Conservation (phyloP, 2,888 invertebrate genomes). For the Frankliniella fusca region DNA sequence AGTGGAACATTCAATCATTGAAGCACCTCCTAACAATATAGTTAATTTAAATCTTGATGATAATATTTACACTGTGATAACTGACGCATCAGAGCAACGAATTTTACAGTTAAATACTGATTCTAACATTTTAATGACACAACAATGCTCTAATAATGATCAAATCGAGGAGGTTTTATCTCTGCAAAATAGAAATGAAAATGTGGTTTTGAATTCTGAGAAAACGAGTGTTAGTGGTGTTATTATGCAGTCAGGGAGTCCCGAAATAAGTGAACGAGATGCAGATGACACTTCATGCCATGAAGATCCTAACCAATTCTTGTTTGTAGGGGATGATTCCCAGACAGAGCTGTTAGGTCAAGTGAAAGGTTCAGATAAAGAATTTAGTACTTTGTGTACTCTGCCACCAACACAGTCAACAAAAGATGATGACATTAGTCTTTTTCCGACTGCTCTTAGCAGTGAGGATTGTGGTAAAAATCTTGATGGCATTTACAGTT, state of each 20-base stretch:
- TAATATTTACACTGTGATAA: not conserved
- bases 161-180: not conserved
- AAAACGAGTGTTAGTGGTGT: not conserved
- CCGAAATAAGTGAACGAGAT: not conserved
- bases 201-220: not conserved
- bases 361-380: not conserved
- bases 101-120: not conserved
- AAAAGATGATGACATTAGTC: not conserved
- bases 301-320: not conserved
- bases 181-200: not conserved
- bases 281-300: not conserved
- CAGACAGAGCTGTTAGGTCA: not conserved
- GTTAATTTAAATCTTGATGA: not conserved
- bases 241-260: not conserved
- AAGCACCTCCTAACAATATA: not conserved
- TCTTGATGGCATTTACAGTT: not conserved
- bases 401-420: not conserved
- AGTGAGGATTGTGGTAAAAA: not conserved
- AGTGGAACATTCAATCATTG: not conserved
- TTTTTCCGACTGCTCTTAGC: not conserved
- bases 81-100: not conserved
- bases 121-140: not conserved
- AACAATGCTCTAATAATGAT: not conserved
- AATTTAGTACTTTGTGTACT: not conserved
- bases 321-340: conserved; percentile 8